Evolutionary conservation across 2,888 invertebrate species (phyloP).

Genomic region (Anthophora plumipes): DNA sequence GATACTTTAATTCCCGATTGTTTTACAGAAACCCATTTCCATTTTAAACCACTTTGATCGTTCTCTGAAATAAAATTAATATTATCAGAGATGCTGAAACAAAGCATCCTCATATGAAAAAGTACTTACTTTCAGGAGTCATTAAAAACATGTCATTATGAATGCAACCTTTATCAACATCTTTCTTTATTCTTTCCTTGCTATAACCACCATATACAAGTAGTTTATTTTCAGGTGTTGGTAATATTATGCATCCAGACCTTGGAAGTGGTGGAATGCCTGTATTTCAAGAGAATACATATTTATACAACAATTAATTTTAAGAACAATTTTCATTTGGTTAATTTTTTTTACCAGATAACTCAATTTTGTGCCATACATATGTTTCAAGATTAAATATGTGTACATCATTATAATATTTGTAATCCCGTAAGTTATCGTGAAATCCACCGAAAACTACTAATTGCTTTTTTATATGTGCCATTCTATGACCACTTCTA

Average conservation of each 20-base stretch:
- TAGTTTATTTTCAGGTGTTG: conserved; percentile 88
- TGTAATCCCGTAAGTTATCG: conserved; percentile 94
- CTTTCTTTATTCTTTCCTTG: conserved; percentile 90
- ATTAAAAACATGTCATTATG: conserved; percentile 90
- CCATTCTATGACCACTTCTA: conserved; percentile 95
- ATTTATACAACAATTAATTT: conserved; percentile 2
- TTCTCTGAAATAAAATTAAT: conserved; percentile 85
- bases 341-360: conserved; percentile 75
- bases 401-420: conserved; percentile 95
- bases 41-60: conserved; percentile 87
- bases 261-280: conserved; percentile 91
- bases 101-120: conserved; percentile 16
- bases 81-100: neutral
- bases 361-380: conserved; percentile 90
- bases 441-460: conserved; percentile 96
- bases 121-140: conserved; percentile 87
- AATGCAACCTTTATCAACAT: conserved; percentile 90
- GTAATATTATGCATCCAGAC: conserved; percentile 92
- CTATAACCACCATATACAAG: conserved; percentile 92
- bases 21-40: conserved; percentile 90
- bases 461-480: conserved; percentile 90
- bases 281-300: conserved; percentile 18
- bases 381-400: conserved; percentile 92
- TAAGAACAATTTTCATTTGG: neutral
- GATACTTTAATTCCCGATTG: conserved; percentile 88